phyloP scores from a whole-genome alignment of 2,888 invertebrate genomes.

The Troides helena region DNA sequence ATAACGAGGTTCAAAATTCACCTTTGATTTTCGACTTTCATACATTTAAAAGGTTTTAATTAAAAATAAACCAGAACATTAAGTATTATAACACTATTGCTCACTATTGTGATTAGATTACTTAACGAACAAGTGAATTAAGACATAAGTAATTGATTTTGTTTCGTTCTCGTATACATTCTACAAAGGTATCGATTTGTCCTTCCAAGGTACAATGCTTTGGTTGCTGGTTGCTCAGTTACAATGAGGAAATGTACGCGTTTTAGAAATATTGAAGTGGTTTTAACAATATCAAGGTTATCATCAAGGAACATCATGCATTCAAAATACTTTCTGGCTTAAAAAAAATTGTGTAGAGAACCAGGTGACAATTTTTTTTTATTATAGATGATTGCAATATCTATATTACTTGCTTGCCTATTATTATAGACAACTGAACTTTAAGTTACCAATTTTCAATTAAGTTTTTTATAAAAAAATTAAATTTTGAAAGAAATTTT shows the following conservation, averaged over 20 bases:
- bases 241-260: background rate
- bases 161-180: conserved; percentile 5
- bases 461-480: no score
- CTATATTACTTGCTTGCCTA: no score
- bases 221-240: background rate
- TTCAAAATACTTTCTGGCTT: no score
- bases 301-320: background rate
- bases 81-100: background rate
- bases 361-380: no score
- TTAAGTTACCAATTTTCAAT: no score
- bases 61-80: background rate
- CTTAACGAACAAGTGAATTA: background rate
- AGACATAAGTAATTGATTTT: conserved; percentile 15
- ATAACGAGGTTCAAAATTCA: background rate
- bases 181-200: conserved; percentile 14
- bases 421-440: no score
- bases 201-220: background rate
- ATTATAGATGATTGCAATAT: no score
- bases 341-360: background rate
- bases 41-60: background rate
- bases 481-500: no score
- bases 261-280: no score
- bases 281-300: background rate
- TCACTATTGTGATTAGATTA: background rate
- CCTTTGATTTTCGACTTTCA: background rate